phyloP scores from a whole-genome alignment of 1,140 invertebrate genomes.

The Gerris buenoi region DNA sequence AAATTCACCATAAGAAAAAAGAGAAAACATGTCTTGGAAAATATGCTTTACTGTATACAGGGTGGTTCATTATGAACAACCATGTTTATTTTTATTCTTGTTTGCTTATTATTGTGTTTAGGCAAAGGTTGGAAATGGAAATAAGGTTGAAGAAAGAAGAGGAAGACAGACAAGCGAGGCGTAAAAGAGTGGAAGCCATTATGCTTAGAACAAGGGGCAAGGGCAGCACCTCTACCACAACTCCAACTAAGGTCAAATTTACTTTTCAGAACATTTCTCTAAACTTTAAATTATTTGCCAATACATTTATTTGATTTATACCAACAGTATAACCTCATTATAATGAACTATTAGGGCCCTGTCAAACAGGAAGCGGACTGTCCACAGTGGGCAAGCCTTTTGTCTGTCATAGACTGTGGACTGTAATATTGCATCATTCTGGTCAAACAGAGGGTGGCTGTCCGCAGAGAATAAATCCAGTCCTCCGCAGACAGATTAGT shows the following conservation, averaged over 20 bases:
- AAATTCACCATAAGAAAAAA: no score
- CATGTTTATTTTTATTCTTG: no score
- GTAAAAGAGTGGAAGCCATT: conserved; percentile 66
- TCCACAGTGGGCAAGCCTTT: not conserved
- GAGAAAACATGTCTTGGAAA: no score
- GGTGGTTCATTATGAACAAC: no score
- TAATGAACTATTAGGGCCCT: not conserved
- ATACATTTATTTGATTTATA: no score
- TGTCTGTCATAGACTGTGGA: not conserved
- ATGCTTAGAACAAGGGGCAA: conserved; percentile 60
- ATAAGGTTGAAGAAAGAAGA: conserved; percentile 61
- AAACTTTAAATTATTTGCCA: not conserved
- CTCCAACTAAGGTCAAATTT: conserved; percentile 24
- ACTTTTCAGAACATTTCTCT: conserved; percentile 7
- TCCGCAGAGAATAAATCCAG: not conserved
- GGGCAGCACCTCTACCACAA: conserved; percentile 18
- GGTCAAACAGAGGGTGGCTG: no score
- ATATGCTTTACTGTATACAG: no score
- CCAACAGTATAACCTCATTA: not conserved
- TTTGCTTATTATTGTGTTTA: no score
- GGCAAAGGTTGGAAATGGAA: conserved; percentile 53
- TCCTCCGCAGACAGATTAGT: no score
- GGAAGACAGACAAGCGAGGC: conserved; percentile 56
- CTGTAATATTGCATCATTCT: no score
- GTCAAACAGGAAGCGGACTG: no score